Evolutionary conservation across 2,888 invertebrate species (phyloP), one percentile per base, ranked within the genome.

Genomic region (Unio delphinus): DNA sequence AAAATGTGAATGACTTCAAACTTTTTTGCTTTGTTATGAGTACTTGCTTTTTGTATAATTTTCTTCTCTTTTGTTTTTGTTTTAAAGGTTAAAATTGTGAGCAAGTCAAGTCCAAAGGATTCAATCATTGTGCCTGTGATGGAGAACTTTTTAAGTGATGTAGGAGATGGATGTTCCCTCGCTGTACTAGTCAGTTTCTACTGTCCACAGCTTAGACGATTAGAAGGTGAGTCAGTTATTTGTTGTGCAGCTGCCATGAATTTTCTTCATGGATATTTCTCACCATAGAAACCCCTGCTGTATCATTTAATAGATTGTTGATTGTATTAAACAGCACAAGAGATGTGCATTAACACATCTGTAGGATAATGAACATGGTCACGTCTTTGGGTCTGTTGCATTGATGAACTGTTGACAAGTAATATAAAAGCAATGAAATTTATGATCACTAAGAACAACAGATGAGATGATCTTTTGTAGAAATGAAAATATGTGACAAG

Each of bases 111-210:
- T 3, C 77, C 75, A 6, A 59, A 71, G 26, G 76, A 78, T 4
- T 73, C 76, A 15, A 68, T 79, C 20, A 71, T 64, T 7, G 82
- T 89, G 26, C 95, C 95, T 34, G 92, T 86, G 63, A 87, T 91
- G 80, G 94, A 94, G 86, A 95, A 94, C 89, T 92, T 97, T 85
- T 69, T 85, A 60, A 94, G 94, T 87, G 96, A 97, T 89, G 92
- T 97, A 74, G 95, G 95, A 91, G 97, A 97, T 91, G 97, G 98
- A 78, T 95, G 96, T 61, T 95, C 95, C 71, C 91, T 98, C 77
- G 95, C 96, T 75, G 94, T 95, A 60, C 92, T 97, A 67, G 93
- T 97, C 81, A 95, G 96, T 69, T 96, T 95, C 91, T 97, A 98
- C 92, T 97, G 97, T 90, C 95, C 95, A 64, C 93, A 94, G 82